A percentile compares a stretch with the other conserved stretches of the same genome.
Evolutionary conservation across 2,797 vertebrate species (phyloP).

Genomic region (Hypotaenidia okinawae): DNA sequence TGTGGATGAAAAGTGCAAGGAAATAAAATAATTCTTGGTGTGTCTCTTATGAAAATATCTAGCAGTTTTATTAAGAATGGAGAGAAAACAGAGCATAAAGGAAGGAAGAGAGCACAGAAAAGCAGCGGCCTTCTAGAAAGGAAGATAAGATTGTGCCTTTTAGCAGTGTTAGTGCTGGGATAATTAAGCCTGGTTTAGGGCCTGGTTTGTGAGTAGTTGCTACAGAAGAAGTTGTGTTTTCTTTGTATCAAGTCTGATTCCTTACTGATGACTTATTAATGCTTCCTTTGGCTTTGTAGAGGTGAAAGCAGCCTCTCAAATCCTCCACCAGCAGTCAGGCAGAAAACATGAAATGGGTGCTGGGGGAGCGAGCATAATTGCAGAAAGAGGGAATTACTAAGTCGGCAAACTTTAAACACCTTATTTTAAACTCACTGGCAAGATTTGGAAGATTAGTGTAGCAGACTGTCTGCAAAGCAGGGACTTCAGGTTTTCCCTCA

Average conservation of each 20-base stretch:
- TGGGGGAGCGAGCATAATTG: not conserved
- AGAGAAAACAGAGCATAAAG: not conserved
- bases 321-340: not conserved
- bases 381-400: not conserved
- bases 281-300: not conserved
- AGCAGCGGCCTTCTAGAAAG: not conserved
- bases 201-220: not conserved
- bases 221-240: not conserved
- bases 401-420: not conserved
- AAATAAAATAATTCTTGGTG: not conserved
- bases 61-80: not conserved
- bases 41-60: not conserved
- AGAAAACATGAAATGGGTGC: not conserved
- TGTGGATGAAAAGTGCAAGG: not conserved
- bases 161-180: not conserved
- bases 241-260: not conserved
- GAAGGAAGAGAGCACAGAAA: not conserved
- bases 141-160: not conserved
- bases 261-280: not conserved
- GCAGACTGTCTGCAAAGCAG: not conserved
- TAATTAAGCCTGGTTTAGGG: not conserved
- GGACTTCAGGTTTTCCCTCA: not conserved
- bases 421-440: not conserved
- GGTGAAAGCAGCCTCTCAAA: not conserved
- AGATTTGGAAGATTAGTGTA: not conserved